A percentile compares a stretch with the other conserved stretches of the same genome.
Conservation (phyloP, 2,113 vertebrate species). For the Vireo altiloquus region DNA sequence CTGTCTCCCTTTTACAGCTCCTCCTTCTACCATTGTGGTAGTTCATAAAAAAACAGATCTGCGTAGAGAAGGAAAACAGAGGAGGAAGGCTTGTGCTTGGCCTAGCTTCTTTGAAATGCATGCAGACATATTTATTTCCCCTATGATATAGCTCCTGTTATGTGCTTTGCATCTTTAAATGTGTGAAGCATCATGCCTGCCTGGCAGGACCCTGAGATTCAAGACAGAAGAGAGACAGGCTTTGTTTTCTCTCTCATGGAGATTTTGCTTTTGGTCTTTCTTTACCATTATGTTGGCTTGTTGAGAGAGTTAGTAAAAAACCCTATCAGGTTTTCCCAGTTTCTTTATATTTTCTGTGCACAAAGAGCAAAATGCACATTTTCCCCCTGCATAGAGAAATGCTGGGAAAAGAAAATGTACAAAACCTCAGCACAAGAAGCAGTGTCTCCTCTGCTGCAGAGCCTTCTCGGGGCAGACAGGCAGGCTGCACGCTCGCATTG, state of each 20-base stretch:
- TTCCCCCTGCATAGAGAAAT: background rate
- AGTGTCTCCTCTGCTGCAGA: background rate
- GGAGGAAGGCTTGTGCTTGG: background rate
- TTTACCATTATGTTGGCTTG: background rate
- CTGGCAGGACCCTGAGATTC: constrained; percentile 31
- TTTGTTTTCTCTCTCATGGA: constrained; percentile 46
- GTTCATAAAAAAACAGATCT: background rate
- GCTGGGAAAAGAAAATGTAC: background rate
- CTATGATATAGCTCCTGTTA: background rate
- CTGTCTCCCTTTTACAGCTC: background rate
- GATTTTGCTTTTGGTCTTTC: background rate
- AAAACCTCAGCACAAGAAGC: background rate
- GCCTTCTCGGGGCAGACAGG: background rate
- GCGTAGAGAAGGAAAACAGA: accelerated
- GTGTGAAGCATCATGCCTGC: background rate
- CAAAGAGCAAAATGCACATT: background rate
- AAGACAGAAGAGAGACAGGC: constrained; percentile 35
- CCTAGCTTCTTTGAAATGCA: background rate
- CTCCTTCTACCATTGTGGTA: background rate
- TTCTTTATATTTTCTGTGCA: background rate
- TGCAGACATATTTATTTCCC: background rate
- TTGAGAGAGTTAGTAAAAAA: background rate
- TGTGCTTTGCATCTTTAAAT: constrained; percentile 56
- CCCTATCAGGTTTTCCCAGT: background rate
- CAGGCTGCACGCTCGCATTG: background rate